Base-by-base conservation (phyloP, 1,140 invertebrate genomes). In the Bombus superbus region DNA sequence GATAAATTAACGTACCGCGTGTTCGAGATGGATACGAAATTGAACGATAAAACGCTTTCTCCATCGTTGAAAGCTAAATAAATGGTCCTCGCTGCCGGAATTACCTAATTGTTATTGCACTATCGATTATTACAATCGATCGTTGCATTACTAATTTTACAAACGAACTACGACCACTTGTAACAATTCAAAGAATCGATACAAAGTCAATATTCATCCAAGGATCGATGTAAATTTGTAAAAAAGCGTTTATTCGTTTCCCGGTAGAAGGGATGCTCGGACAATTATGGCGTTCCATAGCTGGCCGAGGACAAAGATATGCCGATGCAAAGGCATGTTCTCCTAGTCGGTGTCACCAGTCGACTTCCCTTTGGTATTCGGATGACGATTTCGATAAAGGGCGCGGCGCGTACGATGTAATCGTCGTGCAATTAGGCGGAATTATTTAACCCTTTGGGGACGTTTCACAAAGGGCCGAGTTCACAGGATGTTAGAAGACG, bases 401-500 rank as follows among this genome's bases (percentile, higher is more conserved):
- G 35, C 66, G 72, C 38, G 68, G 35, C 66, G 72, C 38, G 42
- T 66, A 64, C 47, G 15, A 32, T 25, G 32, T 64, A 32, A 42
- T 62, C 35, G 57, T 25, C 18, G 53, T 84, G 25, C 44, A 85
- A 73, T 85, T 18, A 38, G 6, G 22, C 28, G 40, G 32, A 66
- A 76, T 82, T 72, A 25, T 44, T 87, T 86, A 69, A 87, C 88
- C 88, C 90, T 92, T 81, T 85, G 84, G 89, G 87, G 88, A 88
- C 84, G 81, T 86, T 83, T 78, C 85, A 84, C 82, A 89, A 93
- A 93, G 92, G 92, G 92, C 92, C 86, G 83, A 47, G 73, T 83
- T 92, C 87, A 89, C 92, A 93, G 92, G 92, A 78, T 88, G 73
- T 81, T 89, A 92, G 88, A 89, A 90, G 77, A 75, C 22, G 44